phyloP scores from a whole-genome alignment of 2,113 vertebrate genomes.

The Hypomesus transpacificus region DNA sequence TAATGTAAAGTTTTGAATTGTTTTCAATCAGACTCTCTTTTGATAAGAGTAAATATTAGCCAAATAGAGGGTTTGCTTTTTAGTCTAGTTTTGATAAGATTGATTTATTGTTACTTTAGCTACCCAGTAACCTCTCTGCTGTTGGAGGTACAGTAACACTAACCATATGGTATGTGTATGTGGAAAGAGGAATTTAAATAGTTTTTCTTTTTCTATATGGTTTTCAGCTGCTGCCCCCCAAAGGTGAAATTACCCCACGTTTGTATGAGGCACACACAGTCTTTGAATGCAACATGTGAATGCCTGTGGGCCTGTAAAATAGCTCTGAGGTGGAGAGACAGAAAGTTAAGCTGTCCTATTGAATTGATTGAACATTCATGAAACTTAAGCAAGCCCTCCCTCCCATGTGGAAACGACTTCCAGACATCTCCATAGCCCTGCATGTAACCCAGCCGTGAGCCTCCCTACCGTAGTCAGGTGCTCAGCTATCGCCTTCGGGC shows the following conservation, averaged over 20 bases:
- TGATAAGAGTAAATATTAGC: too few relatives aligned
- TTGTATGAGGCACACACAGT: slow-evolving; percentile 52
- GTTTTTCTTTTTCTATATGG: slow-evolving; percentile 46
- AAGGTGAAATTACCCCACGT: slow-evolving; percentile 67
- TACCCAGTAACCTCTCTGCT: too few relatives aligned
- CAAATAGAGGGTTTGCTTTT: too few relatives aligned
- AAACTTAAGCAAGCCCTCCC: slow-evolving; percentile 67
- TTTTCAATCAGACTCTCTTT: too few relatives aligned
- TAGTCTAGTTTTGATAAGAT: too few relatives aligned
- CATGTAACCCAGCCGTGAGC: slow-evolving; percentile 70
- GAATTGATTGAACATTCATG: slow-evolving; percentile 80
- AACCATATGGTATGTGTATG: too few relatives aligned
- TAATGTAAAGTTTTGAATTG: too few relatives aligned
- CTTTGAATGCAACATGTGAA: slow-evolving; percentile 67
- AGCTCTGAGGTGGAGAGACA: slow-evolving; percentile 59
- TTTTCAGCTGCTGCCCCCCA: slow-evolving; percentile 58
- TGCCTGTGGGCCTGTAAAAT: slow-evolving; percentile 72
- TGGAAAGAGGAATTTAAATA: slow-evolving; percentile 34
- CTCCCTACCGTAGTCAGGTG: slow-evolving; percentile 70
- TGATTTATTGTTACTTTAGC: too few relatives aligned
- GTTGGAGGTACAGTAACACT: too few relatives aligned
- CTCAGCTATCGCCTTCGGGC: slow-evolving; percentile 70
- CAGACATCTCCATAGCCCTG: slow-evolving; percentile 71
- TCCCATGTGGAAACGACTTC: slow-evolving; percentile 76
- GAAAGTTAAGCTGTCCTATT: slow-evolving; percentile 78